Conservation (phyloP, 2,113 vertebrate genomes). For the Neomonachus schauinslandi region DNA sequence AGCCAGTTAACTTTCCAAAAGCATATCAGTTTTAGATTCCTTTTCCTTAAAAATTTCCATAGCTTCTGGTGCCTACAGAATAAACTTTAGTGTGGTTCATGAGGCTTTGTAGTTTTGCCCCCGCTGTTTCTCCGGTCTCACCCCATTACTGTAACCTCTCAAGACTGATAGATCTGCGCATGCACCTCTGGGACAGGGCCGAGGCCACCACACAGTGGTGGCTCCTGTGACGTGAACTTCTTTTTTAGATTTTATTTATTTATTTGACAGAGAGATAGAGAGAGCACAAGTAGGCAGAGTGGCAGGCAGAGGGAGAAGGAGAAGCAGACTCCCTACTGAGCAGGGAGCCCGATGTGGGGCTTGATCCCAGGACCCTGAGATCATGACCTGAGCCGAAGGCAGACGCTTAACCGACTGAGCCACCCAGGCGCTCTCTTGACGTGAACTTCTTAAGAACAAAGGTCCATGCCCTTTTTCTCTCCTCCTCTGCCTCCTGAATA, state of each 20-base stretch:
- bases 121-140: not conserved
- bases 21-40: not conserved
- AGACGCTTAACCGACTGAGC: too few relatives aligned
- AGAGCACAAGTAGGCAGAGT: too few relatives aligned
- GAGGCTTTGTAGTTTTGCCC: not conserved
- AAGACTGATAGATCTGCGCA: not conserved
- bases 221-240: not conserved
- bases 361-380: too few relatives aligned
- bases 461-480: not conserved
- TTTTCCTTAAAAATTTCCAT: not conserved
- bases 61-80: not conserved
- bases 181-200: fast-evolving
- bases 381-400: too few relatives aligned
- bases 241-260: too few relatives aligned
- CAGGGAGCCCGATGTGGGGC: too few relatives aligned
- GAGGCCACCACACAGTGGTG: too few relatives aligned
- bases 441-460: not conserved
- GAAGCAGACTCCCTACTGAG: too few relatives aligned
- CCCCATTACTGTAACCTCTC: not conserved
- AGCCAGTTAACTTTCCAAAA: not conserved
- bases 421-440: not conserved
- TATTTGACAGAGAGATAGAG: too few relatives aligned
- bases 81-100: not conserved
- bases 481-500: not conserved
- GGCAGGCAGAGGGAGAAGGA: too few relatives aligned